A percentile compares a stretch with the other conserved stretches of the same genome.
phyloP scores from a whole-genome alignment of 2,888 invertebrate species.

The Lithophane ornitopus region DNA sequence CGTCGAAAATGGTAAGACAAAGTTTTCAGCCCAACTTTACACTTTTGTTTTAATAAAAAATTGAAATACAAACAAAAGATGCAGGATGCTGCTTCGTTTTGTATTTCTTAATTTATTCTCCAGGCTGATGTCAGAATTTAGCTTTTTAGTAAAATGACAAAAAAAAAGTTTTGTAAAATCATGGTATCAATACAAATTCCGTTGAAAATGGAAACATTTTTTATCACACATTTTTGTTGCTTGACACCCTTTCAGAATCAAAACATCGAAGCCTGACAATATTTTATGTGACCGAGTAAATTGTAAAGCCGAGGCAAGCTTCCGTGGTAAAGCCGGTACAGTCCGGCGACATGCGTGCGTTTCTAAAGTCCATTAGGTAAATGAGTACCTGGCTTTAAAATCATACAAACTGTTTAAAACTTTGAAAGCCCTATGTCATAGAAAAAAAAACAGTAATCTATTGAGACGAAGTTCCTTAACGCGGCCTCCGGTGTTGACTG shows the following conservation, averaged over 20 bases:
- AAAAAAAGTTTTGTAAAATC: too few species aligned
- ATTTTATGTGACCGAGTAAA: slow-evolving; percentile 8
- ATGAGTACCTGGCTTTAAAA: slow-evolving; percentile 13
- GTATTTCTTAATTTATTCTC: not conserved
- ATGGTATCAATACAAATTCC: not conserved
- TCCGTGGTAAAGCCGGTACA: slow-evolving; percentile 10
- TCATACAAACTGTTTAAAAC: not conserved
- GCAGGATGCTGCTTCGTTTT: not conserved
- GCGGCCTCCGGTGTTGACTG: not conserved
- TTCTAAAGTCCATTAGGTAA: not conserved
- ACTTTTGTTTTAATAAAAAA: slow-evolving; percentile 18
- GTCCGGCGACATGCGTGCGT: not conserved
- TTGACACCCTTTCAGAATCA: not conserved
- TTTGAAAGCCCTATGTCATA: not conserved
- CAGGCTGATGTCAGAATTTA: not conserved
- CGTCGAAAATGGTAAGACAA: slow-evolving; percentile 14
- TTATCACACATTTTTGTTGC: not conserved
- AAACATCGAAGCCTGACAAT: slow-evolving; percentile 3
- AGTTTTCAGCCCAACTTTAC: slow-evolving; percentile 18
- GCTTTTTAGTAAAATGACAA: not conserved
- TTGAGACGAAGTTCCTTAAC: not conserved
- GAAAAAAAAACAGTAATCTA: not conserved
- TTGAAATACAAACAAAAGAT: not conserved
- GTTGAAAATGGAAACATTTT: not conserved
- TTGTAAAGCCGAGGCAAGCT: slow-evolving; percentile 14